Evolutionary conservation across 2,113 vertebrate species (phyloP), one percentile per base, ranked within the genome.

Genomic region (Thymallus thymallus): DNA sequence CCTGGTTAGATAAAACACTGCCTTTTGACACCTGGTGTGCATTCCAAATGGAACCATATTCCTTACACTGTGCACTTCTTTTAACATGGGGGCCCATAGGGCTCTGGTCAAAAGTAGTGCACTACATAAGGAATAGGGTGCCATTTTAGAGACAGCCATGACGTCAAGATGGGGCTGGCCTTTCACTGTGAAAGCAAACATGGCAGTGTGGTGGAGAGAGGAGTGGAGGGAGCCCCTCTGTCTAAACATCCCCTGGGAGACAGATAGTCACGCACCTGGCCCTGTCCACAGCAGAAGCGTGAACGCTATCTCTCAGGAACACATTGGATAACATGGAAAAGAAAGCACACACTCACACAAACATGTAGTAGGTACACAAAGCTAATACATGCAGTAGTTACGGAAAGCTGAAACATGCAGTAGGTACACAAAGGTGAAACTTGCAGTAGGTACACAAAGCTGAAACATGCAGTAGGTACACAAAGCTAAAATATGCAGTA

Each of bases 251-350:
- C 76, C 62, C 18, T 16, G 72, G 74, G 78, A 79, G 74, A 63
- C 26, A 55, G 89, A 91, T 91, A 89, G 86, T 88, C 84, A 86
- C 46, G 73, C 89, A 90, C 87, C 88, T 91, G 90, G 87, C 71
- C 65, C 81, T 73, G 71, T 85, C 85, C 87, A 78, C 76, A 60
- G 75, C 51, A 32, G 29, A 26, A 16, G 32, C 35, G 72, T 87
- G 78, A 80, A 85, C 78, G 82, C 89, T 92, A 92, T 93, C 92
- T 92, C 87, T 85, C 73, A 76, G 76, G 66, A 66, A 9, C 88
- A 86, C 74, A 63, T 84, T 76, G 81, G 79, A 74, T 83, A 72
- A 79, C 83, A 76, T 60, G 87, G 88, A 87, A 90, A 89, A 81
- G 71, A 78, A 87, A 86, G 90, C 84, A 86, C 85, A 84, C 80